A percentile compares a stretch with the other conserved stretches of the same genome.
Evolutionary conservation across 2,113 vertebrate genomes (phyloP).

Genomic region (Hemiscyllium ocellatum): DNA sequence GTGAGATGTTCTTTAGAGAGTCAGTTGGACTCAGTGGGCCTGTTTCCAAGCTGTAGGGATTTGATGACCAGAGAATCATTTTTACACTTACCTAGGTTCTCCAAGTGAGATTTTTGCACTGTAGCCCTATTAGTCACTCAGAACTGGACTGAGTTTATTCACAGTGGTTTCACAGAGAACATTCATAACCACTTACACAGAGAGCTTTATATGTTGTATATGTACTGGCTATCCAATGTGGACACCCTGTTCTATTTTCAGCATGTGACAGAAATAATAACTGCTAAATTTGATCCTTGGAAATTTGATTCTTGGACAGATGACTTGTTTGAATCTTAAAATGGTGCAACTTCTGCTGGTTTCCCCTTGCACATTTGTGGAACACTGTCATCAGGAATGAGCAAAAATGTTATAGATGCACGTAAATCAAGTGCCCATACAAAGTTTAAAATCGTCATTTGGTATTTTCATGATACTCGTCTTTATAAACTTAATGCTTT

Average conservation of each 20-base stretch:
- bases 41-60: too few species aligned
- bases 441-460: not conserved
- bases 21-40: too few species aligned
- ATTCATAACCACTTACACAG: not conserved
- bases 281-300: not conserved
- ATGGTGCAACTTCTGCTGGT: not conserved
- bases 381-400: not conserved
- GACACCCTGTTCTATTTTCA: not conserved
- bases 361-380: not conserved
- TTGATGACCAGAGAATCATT: not conserved
- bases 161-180: not conserved
- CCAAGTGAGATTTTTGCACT: not conserved
- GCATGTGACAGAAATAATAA: not conserved
- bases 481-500: not conserved
- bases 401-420: not conserved
- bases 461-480: not conserved
- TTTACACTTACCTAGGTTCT: not conserved
- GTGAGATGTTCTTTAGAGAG: too few species aligned
- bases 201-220: not conserved
- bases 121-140: not conserved
- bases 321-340: not conserved
- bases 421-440: not conserved
- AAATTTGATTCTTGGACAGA: not conserved
- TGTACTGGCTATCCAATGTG: not conserved
- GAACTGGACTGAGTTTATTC: not conserved